phyloP scores from a whole-genome alignment of 1,140 invertebrate genomes.

The Apis mellifera region DNA sequence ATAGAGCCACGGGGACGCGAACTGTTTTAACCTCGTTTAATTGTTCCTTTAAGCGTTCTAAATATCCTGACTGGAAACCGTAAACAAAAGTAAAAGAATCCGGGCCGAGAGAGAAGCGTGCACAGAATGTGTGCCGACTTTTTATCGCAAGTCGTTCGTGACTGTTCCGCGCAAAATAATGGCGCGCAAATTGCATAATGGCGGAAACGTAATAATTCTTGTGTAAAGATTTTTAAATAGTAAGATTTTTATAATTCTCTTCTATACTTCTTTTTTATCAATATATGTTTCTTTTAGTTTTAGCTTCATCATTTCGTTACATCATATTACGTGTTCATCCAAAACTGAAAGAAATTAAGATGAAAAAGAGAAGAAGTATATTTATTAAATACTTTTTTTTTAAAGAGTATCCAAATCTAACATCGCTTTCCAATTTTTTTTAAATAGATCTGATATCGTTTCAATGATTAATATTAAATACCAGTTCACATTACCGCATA shows the following conservation, averaged over 20 bases:
- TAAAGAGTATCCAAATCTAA: too few relatives aligned
- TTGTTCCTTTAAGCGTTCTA: conserved; percentile 41
- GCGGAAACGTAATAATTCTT: background rate
- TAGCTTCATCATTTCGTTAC: too few relatives aligned
- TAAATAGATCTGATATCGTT: too few relatives aligned
- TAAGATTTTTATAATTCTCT: background rate
- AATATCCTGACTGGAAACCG: conserved; percentile 9
- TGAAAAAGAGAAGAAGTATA: too few relatives aligned
- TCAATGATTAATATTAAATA: too few relatives aligned
- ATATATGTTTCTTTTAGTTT: too few relatives aligned
- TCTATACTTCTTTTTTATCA: too few relatives aligned
- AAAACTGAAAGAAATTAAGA: too few relatives aligned
- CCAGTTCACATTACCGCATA: too few relatives aligned
- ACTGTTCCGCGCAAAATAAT: background rate
- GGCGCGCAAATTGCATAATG: background rate
- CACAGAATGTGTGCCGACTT: background rate
- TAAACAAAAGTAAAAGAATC: conserved; percentile 32
- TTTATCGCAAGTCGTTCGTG: background rate
- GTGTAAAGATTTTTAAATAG: background rate
- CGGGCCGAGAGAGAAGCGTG: background rate
- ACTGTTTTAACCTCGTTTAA: conserved; percentile 49
- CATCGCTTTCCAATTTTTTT: too few relatives aligned
- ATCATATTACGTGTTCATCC: too few relatives aligned
- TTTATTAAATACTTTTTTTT: too few relatives aligned
- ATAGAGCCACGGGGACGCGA: conserved; percentile 11